Conservation (phyloP, 2,888 invertebrate genomes). For the Embidobia sp. region DNA sequence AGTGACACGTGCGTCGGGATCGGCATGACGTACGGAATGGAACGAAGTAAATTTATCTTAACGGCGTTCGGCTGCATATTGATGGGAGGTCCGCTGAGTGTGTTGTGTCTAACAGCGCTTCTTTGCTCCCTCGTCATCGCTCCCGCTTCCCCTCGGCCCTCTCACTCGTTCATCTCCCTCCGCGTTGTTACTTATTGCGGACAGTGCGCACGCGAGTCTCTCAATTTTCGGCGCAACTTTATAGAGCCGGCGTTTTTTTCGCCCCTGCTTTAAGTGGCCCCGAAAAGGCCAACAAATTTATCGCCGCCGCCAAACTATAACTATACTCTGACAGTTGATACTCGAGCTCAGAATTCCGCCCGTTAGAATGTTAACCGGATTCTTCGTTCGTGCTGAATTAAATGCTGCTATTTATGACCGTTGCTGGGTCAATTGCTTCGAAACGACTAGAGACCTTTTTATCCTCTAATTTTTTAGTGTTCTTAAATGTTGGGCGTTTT, state of each 20-base stretch:
- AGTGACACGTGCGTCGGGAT: conserved; percentile 59
- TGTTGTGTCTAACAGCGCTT: conserved; percentile 80
- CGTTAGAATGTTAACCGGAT: neutral
- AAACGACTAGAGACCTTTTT: too few relatives aligned
- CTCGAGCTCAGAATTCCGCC: conserved; percentile 11
- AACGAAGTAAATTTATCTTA: conserved; percentile 80
- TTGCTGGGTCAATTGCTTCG: conserved; percentile 16
- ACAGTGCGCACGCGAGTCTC: conserved; percentile 52
- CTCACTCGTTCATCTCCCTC: conserved; percentile 4
- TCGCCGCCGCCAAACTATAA: conserved; percentile 49
- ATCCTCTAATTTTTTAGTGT: too few relatives aligned
- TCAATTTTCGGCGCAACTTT: conserved; percentile 44
- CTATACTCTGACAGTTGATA: conserved; percentile 26
- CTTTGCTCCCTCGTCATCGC: conserved; percentile 65
- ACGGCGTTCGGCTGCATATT: conserved; percentile 78
- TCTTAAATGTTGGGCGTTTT: too few relatives aligned
- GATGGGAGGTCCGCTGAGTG: conserved; percentile 80
- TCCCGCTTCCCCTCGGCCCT: conserved; percentile 22
- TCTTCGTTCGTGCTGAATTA: conserved; percentile 25
- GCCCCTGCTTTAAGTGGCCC: conserved; percentile 23
- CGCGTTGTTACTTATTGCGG: conserved; percentile 43
- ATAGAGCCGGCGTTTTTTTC: conserved; percentile 33
- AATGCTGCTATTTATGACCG: conserved; percentile 30
- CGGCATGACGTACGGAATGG: conserved; percentile 71
- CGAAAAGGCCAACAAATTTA: conserved; percentile 48